Percentiles rank a stretch among this genome's conserved stretches.
phyloP scores from a whole-genome alignment of 2,113 vertebrate genomes.

The Mastomys natalensis region DNA sequence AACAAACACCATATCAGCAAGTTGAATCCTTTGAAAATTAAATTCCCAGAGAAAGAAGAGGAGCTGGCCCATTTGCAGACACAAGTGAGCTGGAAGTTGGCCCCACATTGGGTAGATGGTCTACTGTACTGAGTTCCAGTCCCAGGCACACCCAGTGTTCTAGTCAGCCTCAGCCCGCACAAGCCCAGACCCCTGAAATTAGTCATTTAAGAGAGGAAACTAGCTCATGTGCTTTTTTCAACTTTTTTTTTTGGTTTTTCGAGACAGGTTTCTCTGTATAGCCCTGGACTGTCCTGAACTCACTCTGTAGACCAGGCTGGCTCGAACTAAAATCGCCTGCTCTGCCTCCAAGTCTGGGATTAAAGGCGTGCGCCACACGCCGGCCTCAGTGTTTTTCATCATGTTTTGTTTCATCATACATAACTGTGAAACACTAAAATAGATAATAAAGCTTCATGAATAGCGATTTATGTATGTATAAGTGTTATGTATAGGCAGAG shows the following conservation, averaged over 20 bases:
- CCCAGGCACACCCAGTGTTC: not conserved
- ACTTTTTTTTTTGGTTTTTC: not conserved
- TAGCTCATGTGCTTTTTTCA: not conserved
- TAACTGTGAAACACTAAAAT: not conserved
- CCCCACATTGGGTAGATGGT: not conserved
- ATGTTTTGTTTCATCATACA: not conserved
- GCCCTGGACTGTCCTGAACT: too few species aligned
- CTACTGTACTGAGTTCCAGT: not conserved
- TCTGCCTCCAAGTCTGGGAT: too few species aligned
- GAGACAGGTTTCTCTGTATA: too few species aligned
- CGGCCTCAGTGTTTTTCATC: too few species aligned
- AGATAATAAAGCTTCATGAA: not conserved
- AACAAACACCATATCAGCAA: not conserved
- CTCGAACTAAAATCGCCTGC: too few species aligned
- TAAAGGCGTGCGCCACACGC: too few species aligned
- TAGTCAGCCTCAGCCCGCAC: not conserved
- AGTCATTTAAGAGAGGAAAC: not conserved
- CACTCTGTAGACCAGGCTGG: too few species aligned
- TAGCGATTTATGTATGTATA: not conserved
- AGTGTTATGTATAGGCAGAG: not conserved
- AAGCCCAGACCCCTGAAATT: not conserved
- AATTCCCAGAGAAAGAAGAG: not conserved
- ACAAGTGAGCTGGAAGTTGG: not conserved
- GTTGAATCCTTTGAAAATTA: not conserved
- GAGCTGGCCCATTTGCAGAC: not conserved